Evolutionary conservation across 2,113 vertebrate genomes (phyloP).

Genomic region (Pluvialis apricaria): DNA sequence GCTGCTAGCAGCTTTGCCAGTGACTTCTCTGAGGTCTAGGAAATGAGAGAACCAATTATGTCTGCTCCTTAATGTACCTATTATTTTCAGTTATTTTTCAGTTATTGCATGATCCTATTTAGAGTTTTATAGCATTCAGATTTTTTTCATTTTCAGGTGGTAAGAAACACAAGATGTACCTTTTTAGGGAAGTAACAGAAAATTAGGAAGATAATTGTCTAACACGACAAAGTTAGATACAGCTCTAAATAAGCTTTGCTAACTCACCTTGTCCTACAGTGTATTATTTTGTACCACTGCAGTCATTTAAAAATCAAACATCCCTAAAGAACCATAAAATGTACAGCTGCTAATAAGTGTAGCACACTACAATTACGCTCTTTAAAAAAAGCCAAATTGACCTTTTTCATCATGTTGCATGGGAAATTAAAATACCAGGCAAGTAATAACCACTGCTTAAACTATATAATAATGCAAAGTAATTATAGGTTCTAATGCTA

Average conservation of each 20-base stretch:
- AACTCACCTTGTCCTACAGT: constrained; percentile 28
- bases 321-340: constrained; percentile 65
- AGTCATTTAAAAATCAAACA: constrained; percentile 61
- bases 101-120: background rate
- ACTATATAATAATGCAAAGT: constrained; percentile 75
- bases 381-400: constrained; percentile 70
- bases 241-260: constrained; percentile 14
- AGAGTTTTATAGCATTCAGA: background rate
- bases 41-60: background rate
- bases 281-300: constrained; percentile 9
- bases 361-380: constrained; percentile 57
- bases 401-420: constrained; percentile 71
- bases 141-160: background rate
- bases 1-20: background rate
- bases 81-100: background rate
- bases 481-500: constrained; percentile 74
- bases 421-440: constrained; percentile 78
- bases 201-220: background rate
- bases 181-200: background rate
- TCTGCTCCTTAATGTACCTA: background rate
- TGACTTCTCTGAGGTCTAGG: background rate
- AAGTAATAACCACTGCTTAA: constrained; percentile 73
- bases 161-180: background rate
- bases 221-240: background rate
- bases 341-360: constrained; percentile 68